Base-by-base conservation (phyloP, 2,113 vertebrate species). In the Melanerpes aurifrons region DNA sequence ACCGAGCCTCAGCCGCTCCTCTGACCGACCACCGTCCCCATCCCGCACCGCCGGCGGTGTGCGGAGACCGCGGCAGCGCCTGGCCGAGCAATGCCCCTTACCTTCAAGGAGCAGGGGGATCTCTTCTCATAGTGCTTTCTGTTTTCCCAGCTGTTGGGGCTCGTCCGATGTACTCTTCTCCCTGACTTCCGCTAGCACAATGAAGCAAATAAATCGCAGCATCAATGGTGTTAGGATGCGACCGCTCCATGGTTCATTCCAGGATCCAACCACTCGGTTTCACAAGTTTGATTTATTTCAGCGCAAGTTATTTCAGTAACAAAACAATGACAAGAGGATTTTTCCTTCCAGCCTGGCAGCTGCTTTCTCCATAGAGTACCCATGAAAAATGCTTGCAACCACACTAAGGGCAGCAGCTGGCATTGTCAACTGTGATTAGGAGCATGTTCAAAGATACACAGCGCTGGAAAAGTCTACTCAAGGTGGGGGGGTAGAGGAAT, bases 121-220 rank as follows among this genome's bases (percentile, higher is more conserved):
- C 4, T 24, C 50, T 7, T 3, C 28, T 15, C 29, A 0, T 0
- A 1, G 6, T 5, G 10, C 6, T 3, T 4, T 4, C 19, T 5
- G 1, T 5, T 18, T 4, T 2, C 47, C 19, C 63, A 2, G 9
- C 63, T 4, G 50, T 45, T 1, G 0, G 45, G 8, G 3, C 3
- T 18, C 12, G 3, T 4, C 43, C 22, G 2, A 0, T 1, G 24
- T 2, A 0, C 9, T 3, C 62, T 6, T 16, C 1, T 18, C 53
- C 2, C 25, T 3, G 15, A 4, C 17, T 24, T 8, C 40, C 5
- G 7, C 58, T 14, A 56, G 26, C 54, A 56, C 2, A 5, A 3
- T 2, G 53, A 4, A 11, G 29, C 19, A 16, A 4, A 14, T 3
- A 1, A 13, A 8, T 5, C 0, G 1, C 24, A 10, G 63, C 37